Evolutionary conservation across 2,888 invertebrate species (phyloP), one percentile per base, ranked within the genome.

Genomic region (Melinaea marsaeus): DNA sequence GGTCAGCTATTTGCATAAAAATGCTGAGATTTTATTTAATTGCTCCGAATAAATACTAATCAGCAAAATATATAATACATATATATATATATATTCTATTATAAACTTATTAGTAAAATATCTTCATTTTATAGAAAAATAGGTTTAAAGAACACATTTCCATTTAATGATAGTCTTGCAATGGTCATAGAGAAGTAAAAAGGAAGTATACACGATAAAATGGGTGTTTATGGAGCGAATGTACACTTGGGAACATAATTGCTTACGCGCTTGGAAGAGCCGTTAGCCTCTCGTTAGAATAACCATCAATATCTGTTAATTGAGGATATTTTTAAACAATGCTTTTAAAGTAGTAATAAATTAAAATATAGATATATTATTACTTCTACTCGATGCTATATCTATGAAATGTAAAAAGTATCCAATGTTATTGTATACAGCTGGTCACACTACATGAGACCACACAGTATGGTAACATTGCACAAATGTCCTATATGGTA

Each of bases 201-300:
- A 55, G 61, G 54, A 65, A 63, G 65, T 67, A 58, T 63, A 62
- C 60, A 56, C 45, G 46, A 65, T 60, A 77, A 78, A 76, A 79
- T 79, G 79, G 76, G 75, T 75, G 77, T 79, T 79, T 79, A 73
- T 73, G 71, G 69, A 74, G 75, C 73, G 76, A 78, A 75, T 69
- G 68, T 72, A 69, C 73, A 72, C 75, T 72, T 70, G 73, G 68
- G 67, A 67, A 71, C 69, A 72, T 83, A 83, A 83, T 83, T 83
- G 82, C 76, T 79, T 77, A 79, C 72, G 76, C 75, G 77, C 70
- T 72, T 72, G 78, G 79, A 80, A 79, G 78, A 72, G 72, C 69
- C 67, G 71, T 13, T 48, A 13, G 13, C 48, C 48, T 48, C 48
- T 48, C 48, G 13, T 13, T 48, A 48, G 13, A 5, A 22, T 48